Evolutionary conservation across 2,113 vertebrate species (phyloP).

Genomic region (Corydoras sp.): DNA sequence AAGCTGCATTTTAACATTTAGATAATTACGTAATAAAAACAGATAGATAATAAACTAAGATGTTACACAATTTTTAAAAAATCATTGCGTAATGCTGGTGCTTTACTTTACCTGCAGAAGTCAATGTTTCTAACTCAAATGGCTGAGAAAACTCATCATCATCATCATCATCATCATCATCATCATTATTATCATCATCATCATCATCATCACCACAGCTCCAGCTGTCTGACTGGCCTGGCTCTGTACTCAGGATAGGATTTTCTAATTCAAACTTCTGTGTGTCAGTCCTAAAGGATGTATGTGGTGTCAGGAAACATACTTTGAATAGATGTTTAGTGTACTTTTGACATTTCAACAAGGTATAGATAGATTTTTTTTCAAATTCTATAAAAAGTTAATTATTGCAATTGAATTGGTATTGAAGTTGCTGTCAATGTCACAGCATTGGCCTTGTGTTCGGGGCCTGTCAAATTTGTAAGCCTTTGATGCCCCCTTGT

Average conservation of each 20-base stretch:
- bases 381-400: too few species aligned
- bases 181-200: conserved; percentile 3
- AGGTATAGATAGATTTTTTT: too few species aligned
- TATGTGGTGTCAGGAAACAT: conserved; percentile 60
- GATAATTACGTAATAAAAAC: too few species aligned
- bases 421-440: not conserved
- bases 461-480: conserved; percentile 38
- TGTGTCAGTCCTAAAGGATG: conserved; percentile 64
- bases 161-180: conserved; percentile 11
- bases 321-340: conserved; percentile 52
- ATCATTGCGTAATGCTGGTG: too few species aligned
- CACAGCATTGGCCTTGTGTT: not conserved
- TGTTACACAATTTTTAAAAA: too few species aligned
- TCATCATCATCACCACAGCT: conserved; percentile 64
- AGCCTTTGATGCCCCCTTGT: conserved; percentile 61
- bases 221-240: conserved; percentile 61
- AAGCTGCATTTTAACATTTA: too few species aligned
- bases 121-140: conserved; percentile 20
- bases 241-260: conserved; percentile 54
- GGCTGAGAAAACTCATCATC: conserved; percentile 39
- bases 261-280: conserved; percentile 62
- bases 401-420: too few species aligned
- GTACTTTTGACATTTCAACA: too few species aligned
- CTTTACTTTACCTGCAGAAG: conserved; percentile 40
- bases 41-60: too few species aligned